A percentile compares a stretch with the other conserved stretches of the same genome.
phyloP scores from a whole-genome alignment of 2,797 vertebrate species.

The Sebastes variabilis region DNA sequence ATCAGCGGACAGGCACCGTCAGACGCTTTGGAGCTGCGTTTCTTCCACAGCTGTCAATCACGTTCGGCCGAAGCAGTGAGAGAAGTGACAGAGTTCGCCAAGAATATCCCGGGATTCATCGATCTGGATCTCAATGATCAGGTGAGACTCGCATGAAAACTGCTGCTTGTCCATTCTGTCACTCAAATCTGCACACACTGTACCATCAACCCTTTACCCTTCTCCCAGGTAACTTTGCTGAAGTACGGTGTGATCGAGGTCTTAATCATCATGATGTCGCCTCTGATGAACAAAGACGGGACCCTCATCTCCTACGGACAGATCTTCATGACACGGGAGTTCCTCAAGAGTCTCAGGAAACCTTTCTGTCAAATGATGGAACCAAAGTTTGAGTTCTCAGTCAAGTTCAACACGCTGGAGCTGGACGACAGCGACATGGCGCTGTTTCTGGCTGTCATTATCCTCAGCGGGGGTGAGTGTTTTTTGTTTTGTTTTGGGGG shows the following conservation, averaged over 20 bases:
- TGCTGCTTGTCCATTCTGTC: neutral
- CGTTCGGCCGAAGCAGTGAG: slow-evolving; percentile 95
- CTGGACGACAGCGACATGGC: slow-evolving; percentile 98
- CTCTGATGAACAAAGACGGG: slow-evolving; percentile 99
- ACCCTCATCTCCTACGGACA: slow-evolving; percentile 95
- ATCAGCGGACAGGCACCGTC: slow-evolving; percentile 76
- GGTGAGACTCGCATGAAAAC: slow-evolving; percentile 58
- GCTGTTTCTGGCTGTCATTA: slow-evolving; percentile 97
- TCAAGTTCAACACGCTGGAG: slow-evolving; percentile 98
- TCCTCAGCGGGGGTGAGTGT: slow-evolving; percentile 96
- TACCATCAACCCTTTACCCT: neutral
- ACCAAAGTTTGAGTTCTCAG: slow-evolving; percentile 98
- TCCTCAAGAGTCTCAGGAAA: slow-evolving; percentile 96
- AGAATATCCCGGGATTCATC: slow-evolving; percentile 96
- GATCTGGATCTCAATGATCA: slow-evolving; percentile 96
- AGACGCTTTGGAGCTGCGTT: slow-evolving; percentile 92
- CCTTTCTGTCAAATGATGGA: slow-evolving; percentile 98
- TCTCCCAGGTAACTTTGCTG: slow-evolving; percentile 89
- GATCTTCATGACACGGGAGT: slow-evolving; percentile 98
- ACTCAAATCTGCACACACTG: neutral
- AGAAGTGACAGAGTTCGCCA: slow-evolving; percentile 98
- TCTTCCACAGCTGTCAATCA: slow-evolving; percentile 96
- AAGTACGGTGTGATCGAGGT: slow-evolving; percentile 98
- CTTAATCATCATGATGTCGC: slow-evolving; percentile 95
- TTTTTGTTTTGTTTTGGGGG: accelerated